Percentiles rank a stretch among this genome's conserved stretches.
Conservation (phyloP, 2,113 vertebrate genomes). For the Microtus pennsylvanicus region DNA sequence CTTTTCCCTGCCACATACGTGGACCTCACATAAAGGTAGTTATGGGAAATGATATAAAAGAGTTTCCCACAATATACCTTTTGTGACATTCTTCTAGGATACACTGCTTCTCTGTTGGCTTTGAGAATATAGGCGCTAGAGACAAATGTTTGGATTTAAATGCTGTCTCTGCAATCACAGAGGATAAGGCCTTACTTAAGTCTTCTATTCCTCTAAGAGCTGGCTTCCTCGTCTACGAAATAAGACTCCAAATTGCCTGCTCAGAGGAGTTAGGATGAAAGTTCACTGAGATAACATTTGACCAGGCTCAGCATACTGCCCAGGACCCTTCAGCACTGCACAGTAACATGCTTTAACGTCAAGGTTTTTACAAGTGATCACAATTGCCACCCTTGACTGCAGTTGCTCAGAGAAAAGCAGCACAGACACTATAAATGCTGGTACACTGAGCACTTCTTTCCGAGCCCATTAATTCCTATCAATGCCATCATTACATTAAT, state of each 20-base stretch:
- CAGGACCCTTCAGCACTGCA: not conserved
- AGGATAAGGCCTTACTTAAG: conserved; percentile 3
- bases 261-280: not conserved
- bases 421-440: not conserved
- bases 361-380: conserved; percentile 10
- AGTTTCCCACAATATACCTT: not conserved
- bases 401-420: not conserved
- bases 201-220: conserved; percentile 22
- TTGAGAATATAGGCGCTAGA: not conserved
- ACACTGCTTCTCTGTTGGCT: not conserved
- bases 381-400: not conserved
- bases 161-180: not conserved
- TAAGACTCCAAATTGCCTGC: conserved; percentile 6
- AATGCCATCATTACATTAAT: not conserved
- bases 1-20: not conserved
- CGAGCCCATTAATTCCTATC: not conserved
- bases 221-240: conserved; percentile 42
- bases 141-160: not conserved
- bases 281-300: not conserved
- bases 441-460: not conserved
- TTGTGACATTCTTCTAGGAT: not conserved
- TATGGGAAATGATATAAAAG: not conserved
- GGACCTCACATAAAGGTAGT: not conserved
- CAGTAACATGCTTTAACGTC: not conserved
- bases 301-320: not conserved